Conservation (phyloP, 2,888 invertebrate species). For the Sabatieria punctata region DNA sequence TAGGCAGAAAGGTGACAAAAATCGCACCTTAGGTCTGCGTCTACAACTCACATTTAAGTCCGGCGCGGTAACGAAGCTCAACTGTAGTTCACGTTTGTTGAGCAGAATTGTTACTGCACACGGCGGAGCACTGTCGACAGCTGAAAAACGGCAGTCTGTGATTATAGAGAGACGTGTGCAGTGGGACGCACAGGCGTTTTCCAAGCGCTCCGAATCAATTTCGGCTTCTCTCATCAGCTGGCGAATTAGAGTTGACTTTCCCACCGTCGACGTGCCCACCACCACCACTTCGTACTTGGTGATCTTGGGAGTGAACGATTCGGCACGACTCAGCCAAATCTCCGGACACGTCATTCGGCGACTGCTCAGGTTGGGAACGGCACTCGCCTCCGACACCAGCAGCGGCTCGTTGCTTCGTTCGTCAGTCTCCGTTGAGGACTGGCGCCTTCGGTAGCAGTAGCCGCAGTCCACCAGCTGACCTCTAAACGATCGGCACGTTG, state of each 20-base stretch:
- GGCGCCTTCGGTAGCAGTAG: constrained; percentile 2
- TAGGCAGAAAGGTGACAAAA: no score
- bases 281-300: not conserved
- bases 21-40: no score
- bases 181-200: no score
- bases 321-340: constrained; percentile 1
- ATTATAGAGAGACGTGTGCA: no score
- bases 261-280: not conserved
- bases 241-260: not conserved
- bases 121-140: no score
- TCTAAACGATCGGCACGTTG: not conserved
- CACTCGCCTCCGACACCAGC: not conserved
- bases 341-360: not conserved
- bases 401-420: not conserved
- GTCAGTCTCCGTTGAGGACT: not conserved
- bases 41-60: no score
- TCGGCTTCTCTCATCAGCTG: not conserved
- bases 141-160: no score
- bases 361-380: not conserved
- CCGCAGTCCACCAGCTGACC: not conserved
- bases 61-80: no score
- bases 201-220: not conserved
- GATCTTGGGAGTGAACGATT: not conserved
- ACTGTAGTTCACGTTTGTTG: not conserved
- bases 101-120: not conserved